Percentiles rank a stretch among this genome's conserved stretches.
phyloP scores from a whole-genome alignment of 2,113 vertebrate genomes.

The Struthio camelus region DNA sequence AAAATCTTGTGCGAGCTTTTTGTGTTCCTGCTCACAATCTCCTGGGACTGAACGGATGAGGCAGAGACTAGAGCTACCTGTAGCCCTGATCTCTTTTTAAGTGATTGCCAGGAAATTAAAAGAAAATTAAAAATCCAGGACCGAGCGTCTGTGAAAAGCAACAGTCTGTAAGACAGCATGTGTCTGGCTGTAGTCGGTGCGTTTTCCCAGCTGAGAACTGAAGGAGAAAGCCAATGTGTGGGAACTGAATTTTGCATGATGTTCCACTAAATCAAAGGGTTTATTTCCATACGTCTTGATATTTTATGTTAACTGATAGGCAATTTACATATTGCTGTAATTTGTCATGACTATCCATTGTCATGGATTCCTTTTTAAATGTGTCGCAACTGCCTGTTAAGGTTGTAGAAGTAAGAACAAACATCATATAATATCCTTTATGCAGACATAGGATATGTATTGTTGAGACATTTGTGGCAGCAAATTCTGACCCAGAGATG shows the following conservation, averaged over 20 bases:
- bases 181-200: not conserved
- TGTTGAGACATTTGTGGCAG: not conserved
- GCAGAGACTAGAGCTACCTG: not conserved
- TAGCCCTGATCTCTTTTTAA: constrained; percentile 1
- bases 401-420: not conserved
- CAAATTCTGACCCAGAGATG: not conserved
- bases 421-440: not conserved
- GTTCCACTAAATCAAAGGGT: constrained; percentile 30
- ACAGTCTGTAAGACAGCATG: constrained; percentile 40
- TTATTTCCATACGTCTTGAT: not conserved
- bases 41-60: not conserved
- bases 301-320: constrained; percentile 12
- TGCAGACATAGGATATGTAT: not conserved
- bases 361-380: not conserved
- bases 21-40: not conserved
- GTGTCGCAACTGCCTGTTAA: not conserved
- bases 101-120: constrained; percentile 58
- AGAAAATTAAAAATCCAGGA: constrained; percentile 24
- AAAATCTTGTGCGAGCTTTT: not conserved
- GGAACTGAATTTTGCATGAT: constrained; percentile 18
- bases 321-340: not conserved
- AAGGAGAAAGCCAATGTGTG: not conserved
- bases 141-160: not conserved
- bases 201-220: constrained; percentile 23
- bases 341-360: not conserved